A percentile compares a stretch with the other conserved stretches of the same genome.
These are phyloP conservation scores for Lepidurus couesii DNA, from an alignment of 1,140 invertebrate genomes.

Conservation along the genomic window DNA sequence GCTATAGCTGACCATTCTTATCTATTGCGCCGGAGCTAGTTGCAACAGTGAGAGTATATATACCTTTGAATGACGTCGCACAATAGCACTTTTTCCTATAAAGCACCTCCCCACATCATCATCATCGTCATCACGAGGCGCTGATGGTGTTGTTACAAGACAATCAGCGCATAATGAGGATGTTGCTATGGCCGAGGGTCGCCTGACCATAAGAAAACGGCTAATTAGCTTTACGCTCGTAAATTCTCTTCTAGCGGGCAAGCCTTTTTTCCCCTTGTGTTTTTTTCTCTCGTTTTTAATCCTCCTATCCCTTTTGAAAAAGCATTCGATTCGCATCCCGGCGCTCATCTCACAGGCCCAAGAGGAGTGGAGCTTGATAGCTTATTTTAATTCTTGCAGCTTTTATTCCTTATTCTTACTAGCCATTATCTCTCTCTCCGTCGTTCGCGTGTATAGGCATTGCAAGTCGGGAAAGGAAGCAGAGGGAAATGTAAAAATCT, in stretches of 20 bases:
- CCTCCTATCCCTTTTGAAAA: neutral
- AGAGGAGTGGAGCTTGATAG: neutral
- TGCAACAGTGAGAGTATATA: neutral
- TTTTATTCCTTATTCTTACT: neutral
- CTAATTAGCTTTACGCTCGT: conserved; percentile 9
- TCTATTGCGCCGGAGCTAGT: neutral
- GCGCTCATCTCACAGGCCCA: neutral
- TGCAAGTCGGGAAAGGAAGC: neutral
- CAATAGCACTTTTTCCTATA: neutral
- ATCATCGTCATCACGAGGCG: conserved; percentile 7
- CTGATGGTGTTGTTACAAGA: conserved; percentile 22
- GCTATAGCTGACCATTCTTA: conserved; percentile 3
- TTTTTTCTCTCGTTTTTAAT: neutral
- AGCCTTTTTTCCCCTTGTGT: neutral
- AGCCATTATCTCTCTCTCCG: neutral
- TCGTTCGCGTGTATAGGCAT: neutral
- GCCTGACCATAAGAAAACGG: conserved; percentile 21
- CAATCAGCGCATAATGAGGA: conserved; percentile 21
- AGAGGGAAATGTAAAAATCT: neutral
- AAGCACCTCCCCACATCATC: conserved; percentile 16
- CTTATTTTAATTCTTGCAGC: neutral
- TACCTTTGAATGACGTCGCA: neutral
- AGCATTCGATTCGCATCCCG: neutral
- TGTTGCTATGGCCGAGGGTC: conserved; percentile 13
- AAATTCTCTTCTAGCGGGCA: neutral